Evolutionary conservation across 2,113 vertebrate species (phyloP).

Genomic region (Xerus inauris): DNA sequence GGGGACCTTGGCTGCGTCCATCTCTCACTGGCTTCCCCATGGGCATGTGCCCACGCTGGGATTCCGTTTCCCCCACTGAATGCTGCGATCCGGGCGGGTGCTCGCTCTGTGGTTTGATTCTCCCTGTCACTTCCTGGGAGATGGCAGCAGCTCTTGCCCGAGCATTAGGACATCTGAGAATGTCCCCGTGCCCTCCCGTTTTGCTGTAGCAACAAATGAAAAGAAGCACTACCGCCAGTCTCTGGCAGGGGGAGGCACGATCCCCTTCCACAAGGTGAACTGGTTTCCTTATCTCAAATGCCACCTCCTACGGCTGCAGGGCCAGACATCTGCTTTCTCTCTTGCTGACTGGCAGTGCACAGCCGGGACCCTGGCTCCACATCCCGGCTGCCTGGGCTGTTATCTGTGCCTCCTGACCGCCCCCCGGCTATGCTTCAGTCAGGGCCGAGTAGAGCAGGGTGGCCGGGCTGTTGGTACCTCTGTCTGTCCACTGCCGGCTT

Average conservation of each 20-base stretch:
- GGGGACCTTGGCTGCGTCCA: no score
- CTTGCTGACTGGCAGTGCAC: no score
- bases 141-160: not conserved
- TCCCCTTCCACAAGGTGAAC: not conserved
- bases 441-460: not conserved
- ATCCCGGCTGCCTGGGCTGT: not conserved
- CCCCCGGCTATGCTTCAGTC: not conserved
- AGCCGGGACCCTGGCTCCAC: not conserved
- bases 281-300: not conserved
- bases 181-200: accelerated
- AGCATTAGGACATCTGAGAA: no score
- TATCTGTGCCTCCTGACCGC: no score
- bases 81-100: not conserved
- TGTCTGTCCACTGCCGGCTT: not conserved
- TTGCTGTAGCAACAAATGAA: not conserved
- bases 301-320: not conserved
- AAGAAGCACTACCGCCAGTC: not conserved
- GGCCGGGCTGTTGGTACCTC: no score
- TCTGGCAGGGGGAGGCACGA: no score
- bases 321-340: not conserved
- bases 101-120: not conserved
- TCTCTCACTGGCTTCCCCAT: accelerated
- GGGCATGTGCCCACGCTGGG: not conserved
- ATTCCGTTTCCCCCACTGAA: not conserved
- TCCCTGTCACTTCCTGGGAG: no score